phyloP scores from a whole-genome alignment of 2,888 invertebrate genomes.

The Megalurothrips usitatus region DNA sequence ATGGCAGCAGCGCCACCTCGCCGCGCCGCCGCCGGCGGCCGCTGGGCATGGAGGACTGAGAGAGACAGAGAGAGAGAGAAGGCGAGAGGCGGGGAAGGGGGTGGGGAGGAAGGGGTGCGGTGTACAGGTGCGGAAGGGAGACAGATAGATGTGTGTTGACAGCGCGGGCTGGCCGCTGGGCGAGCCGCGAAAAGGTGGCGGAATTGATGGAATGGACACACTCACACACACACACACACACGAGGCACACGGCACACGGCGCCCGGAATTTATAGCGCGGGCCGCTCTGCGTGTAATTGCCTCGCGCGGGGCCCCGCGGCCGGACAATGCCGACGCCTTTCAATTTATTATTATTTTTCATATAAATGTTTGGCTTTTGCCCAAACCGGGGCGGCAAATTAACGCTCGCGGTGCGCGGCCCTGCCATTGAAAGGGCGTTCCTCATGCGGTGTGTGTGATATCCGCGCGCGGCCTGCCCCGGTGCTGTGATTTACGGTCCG shows the following conservation, averaged over 20 bases:
- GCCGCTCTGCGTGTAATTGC: background rate
- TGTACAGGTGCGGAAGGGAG: background rate
- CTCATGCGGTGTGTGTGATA: background rate
- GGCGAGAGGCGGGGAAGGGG: background rate
- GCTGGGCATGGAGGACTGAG: background rate
- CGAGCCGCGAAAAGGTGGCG: conserved; percentile 15
- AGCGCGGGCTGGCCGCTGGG: no score
- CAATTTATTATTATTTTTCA: conserved; percentile 27
- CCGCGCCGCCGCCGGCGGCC: background rate
- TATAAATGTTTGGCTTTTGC: conserved; percentile 1
- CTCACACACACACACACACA: background rate
- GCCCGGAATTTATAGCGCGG: background rate
- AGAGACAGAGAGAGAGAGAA: background rate
- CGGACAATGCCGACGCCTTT: background rate
- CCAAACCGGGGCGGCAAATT: background rate
- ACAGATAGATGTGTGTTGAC: background rate
- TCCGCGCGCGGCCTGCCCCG: background rate
- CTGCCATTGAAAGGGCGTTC: conserved; percentile 1
- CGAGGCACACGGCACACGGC: background rate
- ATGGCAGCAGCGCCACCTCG: background rate
- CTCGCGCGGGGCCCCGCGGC: background rate
- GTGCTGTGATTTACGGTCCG: background rate
- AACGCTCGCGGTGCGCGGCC: background rate
- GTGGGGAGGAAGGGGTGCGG: background rate
- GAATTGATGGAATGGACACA: conserved; percentile 16